Evolutionary conservation across 2,113 vertebrate species (phyloP), one percentile per base, ranked within the genome.

Genomic region (Pygathrix nemaeus): DNA sequence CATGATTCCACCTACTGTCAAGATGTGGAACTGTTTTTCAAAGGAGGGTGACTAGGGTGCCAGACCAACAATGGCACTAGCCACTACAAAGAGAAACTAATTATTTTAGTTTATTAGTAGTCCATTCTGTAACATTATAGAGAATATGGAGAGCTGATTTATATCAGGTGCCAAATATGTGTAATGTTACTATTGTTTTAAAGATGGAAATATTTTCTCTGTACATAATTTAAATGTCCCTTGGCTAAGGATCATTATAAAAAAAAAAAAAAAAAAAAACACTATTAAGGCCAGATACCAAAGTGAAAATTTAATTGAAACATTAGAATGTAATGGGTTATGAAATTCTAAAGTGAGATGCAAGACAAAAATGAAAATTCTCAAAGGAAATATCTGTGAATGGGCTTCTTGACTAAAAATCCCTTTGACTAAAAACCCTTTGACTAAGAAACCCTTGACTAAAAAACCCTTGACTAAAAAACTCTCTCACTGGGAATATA

Each of bases 221-320:
- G 13, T 90, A 64, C 1, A 52, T 17, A 21, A 94, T 85, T 95
- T 85, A 85, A 93, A 68, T 83, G 82, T 95, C 20, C n/a, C 93
- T 38, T 96, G 61, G 11, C 10, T 78, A 73, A 45, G 52, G 27
- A 84, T 90, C 94, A 90, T 66, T 93, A 81, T 80, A 5, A 16
- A 50, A 50, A 50, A 50, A 2, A 50, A 48, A 48, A 48, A 23
- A 59, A 30, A 78, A 68, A 76, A 55, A 59, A 27, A 13, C 25
- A 87, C 27, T 92, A 45, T 43, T 84, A 82, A 90, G 76, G 21
- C 50, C 91, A 93, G 30, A 48, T 81, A 79, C 68, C 48, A 76
- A 96, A 80, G 57, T 81, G 20, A 94, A 94, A 80, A 84, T 81
- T 32, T 96, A 94, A 85, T 82, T 96, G 40, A 93, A 93, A 88